Conservation (phyloP, 2,113 vertebrate genomes). For the Dipodomys stephensi region DNA sequence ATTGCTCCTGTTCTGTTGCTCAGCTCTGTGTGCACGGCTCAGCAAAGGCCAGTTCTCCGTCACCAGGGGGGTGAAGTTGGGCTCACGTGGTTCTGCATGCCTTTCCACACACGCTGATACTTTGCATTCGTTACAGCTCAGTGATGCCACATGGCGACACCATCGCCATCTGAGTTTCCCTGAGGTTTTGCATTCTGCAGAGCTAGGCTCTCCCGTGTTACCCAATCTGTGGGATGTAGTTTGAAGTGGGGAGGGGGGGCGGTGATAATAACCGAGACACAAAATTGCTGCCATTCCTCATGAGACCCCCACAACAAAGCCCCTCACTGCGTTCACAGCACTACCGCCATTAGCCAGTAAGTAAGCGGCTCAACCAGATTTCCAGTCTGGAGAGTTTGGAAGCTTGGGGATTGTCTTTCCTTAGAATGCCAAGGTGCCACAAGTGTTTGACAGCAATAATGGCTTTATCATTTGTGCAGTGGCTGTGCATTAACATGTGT, state of each 20-base stretch:
- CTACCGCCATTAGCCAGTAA: rapidly evolving
- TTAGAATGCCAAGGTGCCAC: not conserved
- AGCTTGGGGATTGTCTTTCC: too few species aligned
- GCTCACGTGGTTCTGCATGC: not conserved
- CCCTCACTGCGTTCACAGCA: not conserved
- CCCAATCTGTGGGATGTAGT: rapidly evolving
- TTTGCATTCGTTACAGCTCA: rapidly evolving
- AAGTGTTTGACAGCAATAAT: not conserved
- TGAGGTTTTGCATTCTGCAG: not conserved
- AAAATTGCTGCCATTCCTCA: rapidly evolving
- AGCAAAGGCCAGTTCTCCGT: not conserved
- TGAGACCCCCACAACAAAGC: rapidly evolving
- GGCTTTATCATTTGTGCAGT: too few species aligned
- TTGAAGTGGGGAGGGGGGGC: not conserved
- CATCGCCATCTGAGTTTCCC: rapidly evolving
- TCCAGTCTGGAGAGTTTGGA: rapidly evolving
- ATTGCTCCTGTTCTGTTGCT: not conserved
- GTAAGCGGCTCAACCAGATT: rapidly evolving
- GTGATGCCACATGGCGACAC: rapidly evolving
- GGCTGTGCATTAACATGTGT: too few species aligned
- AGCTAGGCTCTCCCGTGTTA: rapidly evolving
- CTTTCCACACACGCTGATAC: rapidly evolving
- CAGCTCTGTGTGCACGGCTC: not conserved
- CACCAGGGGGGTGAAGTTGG: rapidly evolving
- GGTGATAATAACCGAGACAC: not conserved